Base-by-base conservation (phyloP, 2,797 vertebrate species). In the Lacerta agilis region DNA sequence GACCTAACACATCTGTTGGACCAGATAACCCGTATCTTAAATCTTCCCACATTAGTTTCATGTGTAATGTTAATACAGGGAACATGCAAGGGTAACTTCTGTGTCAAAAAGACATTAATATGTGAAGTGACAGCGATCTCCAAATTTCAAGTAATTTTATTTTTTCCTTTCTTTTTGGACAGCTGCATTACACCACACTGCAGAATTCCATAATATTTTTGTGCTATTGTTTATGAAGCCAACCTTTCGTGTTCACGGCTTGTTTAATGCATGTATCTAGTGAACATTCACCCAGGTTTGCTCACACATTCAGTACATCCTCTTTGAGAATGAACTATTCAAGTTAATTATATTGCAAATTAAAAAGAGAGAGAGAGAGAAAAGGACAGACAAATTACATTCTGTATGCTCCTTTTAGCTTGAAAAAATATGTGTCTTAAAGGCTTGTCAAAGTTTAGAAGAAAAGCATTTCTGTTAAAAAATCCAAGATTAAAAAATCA, bases 131-230 rank as follows among this genome's bases (percentile, higher is more conserved):
- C 73, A 90, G 69, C 86, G 91, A 94, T 92, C 94, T 90, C 91
- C 94, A 92, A 93, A 94, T 95, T 96, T 96, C 95, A 96, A 96
- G 94, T 96, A 95, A 94, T 92, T 93, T 88, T 91, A 90, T 92
- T 93, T 94, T 94, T 55, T 55, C 49, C 49, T 55, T 55, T 55
- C 49, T 55, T 55, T 95, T 94, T 92, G 93, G 94, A 93, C 90
- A 93, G 91, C 89, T 94, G 89, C 90, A 85, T 94, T 92, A 91
- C 17, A 92, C 49, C 79, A n/a, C 90, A 92, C 88, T n/a, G 93
- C 86, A 73, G 90, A 93, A 89, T 94, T 91, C 90, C 92, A 88
- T 87, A 93, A 89, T 91, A 93, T 89, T 93, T 93, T 89, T 87
- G 87, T 78, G 95, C 85, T 91, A 91, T 92, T 89, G 79, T 94